Evolutionary conservation across 2,888 invertebrate genomes (phyloP).

Genomic region (Cetonia aurata): DNA sequence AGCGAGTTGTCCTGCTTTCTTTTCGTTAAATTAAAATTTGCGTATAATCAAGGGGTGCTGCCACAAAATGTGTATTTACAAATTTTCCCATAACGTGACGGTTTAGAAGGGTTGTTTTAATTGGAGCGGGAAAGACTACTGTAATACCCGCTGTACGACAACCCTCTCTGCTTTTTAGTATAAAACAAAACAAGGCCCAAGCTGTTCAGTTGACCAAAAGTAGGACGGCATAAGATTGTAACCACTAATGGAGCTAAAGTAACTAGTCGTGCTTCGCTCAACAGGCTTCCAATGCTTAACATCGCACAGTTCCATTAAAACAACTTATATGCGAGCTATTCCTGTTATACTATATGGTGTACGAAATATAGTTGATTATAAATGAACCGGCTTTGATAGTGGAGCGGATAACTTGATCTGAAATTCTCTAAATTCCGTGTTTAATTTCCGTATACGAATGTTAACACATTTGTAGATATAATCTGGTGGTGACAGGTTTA

Average conservation of each 20-base stretch:
- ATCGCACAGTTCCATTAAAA: constrained; percentile 10
- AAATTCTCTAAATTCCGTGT: too few species aligned
- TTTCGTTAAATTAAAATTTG: too few species aligned
- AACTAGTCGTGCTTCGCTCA: constrained; percentile 30
- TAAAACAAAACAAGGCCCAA: constrained; percentile 24
- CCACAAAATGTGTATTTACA: not conserved
- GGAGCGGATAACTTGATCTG: too few species aligned
- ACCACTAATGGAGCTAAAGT: constrained; percentile 34
- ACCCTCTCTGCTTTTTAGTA: constrained; percentile 16
- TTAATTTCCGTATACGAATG: too few species aligned
- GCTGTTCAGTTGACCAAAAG: constrained; percentile 16
- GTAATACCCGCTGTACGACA: constrained; percentile 1
- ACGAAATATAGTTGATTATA: too few species aligned
- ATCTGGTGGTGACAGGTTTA: too few species aligned
- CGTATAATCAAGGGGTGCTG: too few species aligned
- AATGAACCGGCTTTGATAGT: too few species aligned
- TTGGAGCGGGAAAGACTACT: constrained; percentile 2
- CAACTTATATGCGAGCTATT: not conserved
- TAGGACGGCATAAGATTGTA: constrained; percentile 31
- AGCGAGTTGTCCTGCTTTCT: too few species aligned
- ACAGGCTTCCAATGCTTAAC: constrained; percentile 10
- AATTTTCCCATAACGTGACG: constrained; percentile 10
- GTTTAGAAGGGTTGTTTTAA: constrained; percentile 19
- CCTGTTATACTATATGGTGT: not conserved
- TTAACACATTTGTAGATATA: too few species aligned